phyloP scores from a whole-genome alignment of 2,797 vertebrate genomes.

The Chrosomus eos region DNA sequence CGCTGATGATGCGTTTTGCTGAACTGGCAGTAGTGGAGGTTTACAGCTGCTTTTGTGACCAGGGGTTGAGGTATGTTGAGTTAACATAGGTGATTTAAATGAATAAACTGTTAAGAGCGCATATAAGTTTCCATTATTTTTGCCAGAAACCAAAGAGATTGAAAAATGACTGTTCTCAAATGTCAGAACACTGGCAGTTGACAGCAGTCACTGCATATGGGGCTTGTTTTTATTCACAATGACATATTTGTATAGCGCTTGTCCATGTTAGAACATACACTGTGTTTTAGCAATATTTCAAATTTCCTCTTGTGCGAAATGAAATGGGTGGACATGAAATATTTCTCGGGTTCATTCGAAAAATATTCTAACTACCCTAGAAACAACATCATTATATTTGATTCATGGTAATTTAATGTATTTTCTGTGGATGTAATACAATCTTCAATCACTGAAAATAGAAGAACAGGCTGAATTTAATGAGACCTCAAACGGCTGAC shows the following conservation, averaged over 20 bases:
- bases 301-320: conserved; percentile 31
- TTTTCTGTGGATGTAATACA: conserved; percentile 31
- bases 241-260: conserved; percentile 61
- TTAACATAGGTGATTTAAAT: conserved; percentile 52
- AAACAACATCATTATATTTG: conserved; percentile 54
- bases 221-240: conserved; percentile 53
- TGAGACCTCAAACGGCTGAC: conserved; percentile 27
- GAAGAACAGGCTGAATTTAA: conserved; percentile 25
- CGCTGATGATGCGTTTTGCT: neutral
- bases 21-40: conserved; percentile 15
- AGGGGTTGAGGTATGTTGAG: neutral
- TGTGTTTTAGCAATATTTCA: conserved; percentile 49
- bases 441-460: conserved; percentile 29
- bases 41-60: conserved; percentile 36
- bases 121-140: conserved; percentile 49
- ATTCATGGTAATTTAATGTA: conserved; percentile 47
- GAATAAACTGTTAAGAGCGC: conserved; percentile 52
- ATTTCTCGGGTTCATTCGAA: conserved; percentile 23
- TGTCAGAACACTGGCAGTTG: conserved; percentile 44
- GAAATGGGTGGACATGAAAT: conserved; percentile 36
- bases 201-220: conserved; percentile 43
- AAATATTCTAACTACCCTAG: neutral
- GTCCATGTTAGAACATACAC: conserved; percentile 40
- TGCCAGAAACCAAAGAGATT: conserved; percentile 48
- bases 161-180: conserved; percentile 46